phyloP scores from a whole-genome alignment of 2,888 invertebrate species.

The Calephelis perditalis region DNA sequence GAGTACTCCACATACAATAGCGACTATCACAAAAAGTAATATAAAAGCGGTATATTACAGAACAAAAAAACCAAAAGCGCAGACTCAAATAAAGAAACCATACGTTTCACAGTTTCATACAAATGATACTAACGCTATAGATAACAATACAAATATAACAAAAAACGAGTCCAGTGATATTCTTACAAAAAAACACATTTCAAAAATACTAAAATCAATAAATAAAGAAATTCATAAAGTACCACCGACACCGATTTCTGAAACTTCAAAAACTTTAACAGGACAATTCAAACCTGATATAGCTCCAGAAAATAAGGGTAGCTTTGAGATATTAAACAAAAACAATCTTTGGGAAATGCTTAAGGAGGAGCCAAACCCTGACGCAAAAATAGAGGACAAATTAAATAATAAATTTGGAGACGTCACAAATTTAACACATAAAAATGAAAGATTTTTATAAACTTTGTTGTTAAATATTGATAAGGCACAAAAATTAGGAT shows the following conservation, averaged over 20 bases:
- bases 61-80: constrained; percentile 62
- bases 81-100: constrained; percentile 61
- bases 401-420: constrained; percentile 49
- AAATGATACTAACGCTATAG: constrained; percentile 34
- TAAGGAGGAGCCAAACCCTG: constrained; percentile 70
- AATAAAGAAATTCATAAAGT: constrained; percentile 74
- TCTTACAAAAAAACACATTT: constrained; percentile 40
- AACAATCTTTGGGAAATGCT: constrained; percentile 80
- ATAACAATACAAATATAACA: constrained; percentile 32
- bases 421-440: constrained; percentile 49
- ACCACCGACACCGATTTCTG: constrained; percentile 65
- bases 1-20: constrained; percentile 47
- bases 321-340: constrained; percentile 78
- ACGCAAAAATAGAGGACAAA: constrained; percentile 55
- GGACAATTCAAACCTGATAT: constrained; percentile 53
- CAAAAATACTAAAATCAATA: constrained; percentile 62
- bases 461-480: constrained; percentile 64
- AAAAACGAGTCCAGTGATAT: constrained; percentile 44
- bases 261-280: constrained; percentile 62
- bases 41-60: constrained; percentile 61
- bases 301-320: constrained; percentile 70
- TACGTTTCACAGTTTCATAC: constrained; percentile 33
- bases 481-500: constrained; percentile 71
- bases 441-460: constrained; percentile 68
- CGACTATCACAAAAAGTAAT: constrained; percentile 62